phyloP scores from a whole-genome alignment of 2,113 vertebrate species.

The Vanacampus margaritifer region DNA sequence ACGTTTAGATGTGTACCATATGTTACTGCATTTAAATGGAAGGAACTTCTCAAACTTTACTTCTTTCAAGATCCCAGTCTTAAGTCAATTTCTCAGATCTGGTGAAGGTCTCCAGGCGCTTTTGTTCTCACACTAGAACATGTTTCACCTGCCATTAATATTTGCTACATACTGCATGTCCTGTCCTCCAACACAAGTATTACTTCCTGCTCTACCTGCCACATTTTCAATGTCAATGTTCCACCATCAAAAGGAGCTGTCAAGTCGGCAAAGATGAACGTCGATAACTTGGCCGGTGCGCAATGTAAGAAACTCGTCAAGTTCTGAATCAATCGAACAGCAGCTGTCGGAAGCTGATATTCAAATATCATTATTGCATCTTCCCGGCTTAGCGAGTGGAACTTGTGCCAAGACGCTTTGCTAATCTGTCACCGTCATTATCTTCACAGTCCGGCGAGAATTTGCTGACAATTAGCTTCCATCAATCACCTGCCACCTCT shows the following conservation, averaged over 20 bases:
- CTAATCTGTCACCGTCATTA: slow-evolving; percentile 36
- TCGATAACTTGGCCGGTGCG: slow-evolving; percentile 9
- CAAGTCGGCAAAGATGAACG: background rate
- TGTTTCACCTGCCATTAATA: background rate
- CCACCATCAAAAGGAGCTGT: background rate
- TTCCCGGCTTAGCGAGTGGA: slow-evolving; percentile 13
- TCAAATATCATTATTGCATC: slow-evolving; percentile 21
- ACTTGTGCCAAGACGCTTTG: slow-evolving; percentile 8
- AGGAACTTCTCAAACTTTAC: background rate
- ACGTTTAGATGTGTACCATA: too few species aligned
- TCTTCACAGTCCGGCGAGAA: slow-evolving; percentile 16
- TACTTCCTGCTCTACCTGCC: background rate
- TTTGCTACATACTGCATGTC: background rate
- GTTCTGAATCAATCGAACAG: background rate
- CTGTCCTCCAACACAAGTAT: background rate
- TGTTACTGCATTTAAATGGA: too few species aligned
- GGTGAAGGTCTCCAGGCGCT: background rate
- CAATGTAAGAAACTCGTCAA: slow-evolving; percentile 1
- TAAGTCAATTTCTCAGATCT: background rate
- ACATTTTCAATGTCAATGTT: background rate
- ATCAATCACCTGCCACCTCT: slow-evolving; percentile 24
- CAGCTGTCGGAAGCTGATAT: slow-evolving; percentile 17
- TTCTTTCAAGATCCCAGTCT: background rate
- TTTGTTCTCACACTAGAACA: background rate
- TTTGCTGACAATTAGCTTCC: slow-evolving; percentile 21